Base-by-base conservation (phyloP, 2,797 vertebrate genomes). In the Sorex maritimensis region DNA sequence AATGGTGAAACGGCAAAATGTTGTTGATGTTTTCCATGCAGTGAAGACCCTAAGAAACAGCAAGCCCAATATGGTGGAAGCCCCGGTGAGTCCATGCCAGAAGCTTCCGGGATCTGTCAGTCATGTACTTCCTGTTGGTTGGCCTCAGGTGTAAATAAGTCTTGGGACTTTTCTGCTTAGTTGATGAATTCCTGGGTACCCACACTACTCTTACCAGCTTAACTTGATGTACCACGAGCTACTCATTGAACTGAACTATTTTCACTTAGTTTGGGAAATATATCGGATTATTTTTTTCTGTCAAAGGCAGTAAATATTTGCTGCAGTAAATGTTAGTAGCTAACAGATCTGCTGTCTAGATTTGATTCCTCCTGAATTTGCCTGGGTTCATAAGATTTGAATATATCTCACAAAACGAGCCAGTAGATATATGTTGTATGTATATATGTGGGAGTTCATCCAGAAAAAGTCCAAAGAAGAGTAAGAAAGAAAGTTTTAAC, bases 41-140 rank as follows among this genome's bases (percentile, higher is more conserved):
- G 99, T 99, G 24, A 99, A 99, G 98, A 99, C 99, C 19, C 97
- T 99, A 97, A 97, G 99, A 97, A 99, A 99, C 98, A 99, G 99
- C 97, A 99, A 99, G 81, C 99, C 99, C 75, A 99, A 99, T 98
- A 99, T 99, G 99, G 99, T 99, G 96, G 99, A 99, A 95, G 99
- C 99, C 91, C 99, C 99, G 96, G 99, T 99, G 97, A 99, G 99
- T 94, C 65, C 17, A 6, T 19, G 7, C 17, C 72, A 0, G 5
- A 17, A 8, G 11, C 63, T 87, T 65, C 26, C 5, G 77, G 14
- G 11, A 49, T 12, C 46, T 49, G 46, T 15, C n/a, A 23, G 14
- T 41, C 28, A 3, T 14, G 2, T 4, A 12, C 71, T 67, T 55
- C 1, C 28, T 38, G 15, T 30, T n/a, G 38, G 34, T 41, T 73